A percentile compares a stretch with the other conserved stretches of the same genome.
Conservation (phyloP, 2,797 vertebrate genomes). For the Mionectes olivaceus region DNA sequence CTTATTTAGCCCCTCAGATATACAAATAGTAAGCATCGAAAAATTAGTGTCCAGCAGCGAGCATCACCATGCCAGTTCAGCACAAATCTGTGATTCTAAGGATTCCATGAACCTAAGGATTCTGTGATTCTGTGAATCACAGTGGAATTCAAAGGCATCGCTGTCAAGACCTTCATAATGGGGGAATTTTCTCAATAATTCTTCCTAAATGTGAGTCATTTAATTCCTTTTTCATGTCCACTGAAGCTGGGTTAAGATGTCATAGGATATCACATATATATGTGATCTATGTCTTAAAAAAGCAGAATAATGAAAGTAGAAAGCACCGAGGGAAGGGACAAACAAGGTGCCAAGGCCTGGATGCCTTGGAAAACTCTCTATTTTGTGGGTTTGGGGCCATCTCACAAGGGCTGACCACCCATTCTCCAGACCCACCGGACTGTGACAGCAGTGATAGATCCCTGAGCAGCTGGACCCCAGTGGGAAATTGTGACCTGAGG, state of each 20-base stretch:
- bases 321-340: background rate
- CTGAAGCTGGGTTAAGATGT: background rate
- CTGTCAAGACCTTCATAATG: background rate
- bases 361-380: background rate
- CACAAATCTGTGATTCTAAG: background rate
- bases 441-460: background rate
- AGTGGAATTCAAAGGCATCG: background rate
- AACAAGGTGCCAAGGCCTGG: background rate
- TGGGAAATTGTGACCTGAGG: background rate
- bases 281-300: background rate
- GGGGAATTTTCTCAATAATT: background rate
- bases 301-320: background rate
- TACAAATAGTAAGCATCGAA: background rate
- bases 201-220: background rate
- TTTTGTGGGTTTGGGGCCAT: background rate
- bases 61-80: background rate
- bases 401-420: rapidly evolving
- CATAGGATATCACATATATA: background rate
- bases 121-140: background rate
- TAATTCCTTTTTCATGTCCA: background rate
- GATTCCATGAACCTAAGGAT: background rate
- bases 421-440: background rate
- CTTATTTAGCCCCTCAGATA: background rate
- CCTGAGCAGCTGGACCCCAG: background rate
- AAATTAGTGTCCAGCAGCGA: slow-evolving; percentile 10